Percentiles rank a stretch among this genome's conserved stretches.
Evolutionary conservation across 2,888 invertebrate genomes (phyloP).

Genomic region (Euproctis similis): DNA sequence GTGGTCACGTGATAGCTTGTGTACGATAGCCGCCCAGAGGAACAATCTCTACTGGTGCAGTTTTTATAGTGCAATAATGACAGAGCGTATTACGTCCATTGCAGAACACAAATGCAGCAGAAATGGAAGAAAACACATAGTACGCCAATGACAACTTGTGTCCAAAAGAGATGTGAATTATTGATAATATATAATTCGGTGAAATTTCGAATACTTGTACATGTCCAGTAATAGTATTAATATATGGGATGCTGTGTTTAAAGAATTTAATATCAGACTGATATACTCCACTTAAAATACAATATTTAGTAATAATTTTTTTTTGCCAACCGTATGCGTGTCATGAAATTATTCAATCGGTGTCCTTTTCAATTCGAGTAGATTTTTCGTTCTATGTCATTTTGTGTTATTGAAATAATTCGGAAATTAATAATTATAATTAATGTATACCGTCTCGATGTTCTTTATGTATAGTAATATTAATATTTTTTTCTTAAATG

Average conservation of each 20-base stretch:
- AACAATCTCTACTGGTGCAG: constrained; percentile 20
- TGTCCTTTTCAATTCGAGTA: too few relatives aligned
- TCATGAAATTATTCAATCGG: too few relatives aligned
- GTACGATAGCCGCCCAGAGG: constrained; percentile 28
- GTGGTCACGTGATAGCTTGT: constrained; percentile 60
- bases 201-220: constrained; percentile 12
- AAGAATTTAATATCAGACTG: too few relatives aligned
- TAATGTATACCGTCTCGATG: too few relatives aligned
- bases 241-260: too few relatives aligned
- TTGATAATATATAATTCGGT: constrained; percentile 23
- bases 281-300: too few relatives aligned
- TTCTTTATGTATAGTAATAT: too few relatives aligned
- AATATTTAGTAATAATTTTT: too few relatives aligned
- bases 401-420: too few relatives aligned
- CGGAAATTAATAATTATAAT: neutral
- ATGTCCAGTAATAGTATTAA: constrained; percentile 20
- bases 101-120: constrained; percentile 67
- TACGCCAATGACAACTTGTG: constrained; percentile 48
- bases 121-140: constrained; percentile 65
- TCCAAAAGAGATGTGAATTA: constrained; percentile 38
- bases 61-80: constrained; percentile 38
- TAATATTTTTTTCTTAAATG: constrained; percentile 5
- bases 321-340: too few relatives aligned
- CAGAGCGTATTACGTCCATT: constrained; percentile 63
- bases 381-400: too few relatives aligned